Percentiles rank a stretch among this genome's conserved stretches.
These are phyloP conservation scores for Dioctria linearis DNA, from an alignment of 2,888 invertebrate genomes.

Conservation along the genomic window DNA sequence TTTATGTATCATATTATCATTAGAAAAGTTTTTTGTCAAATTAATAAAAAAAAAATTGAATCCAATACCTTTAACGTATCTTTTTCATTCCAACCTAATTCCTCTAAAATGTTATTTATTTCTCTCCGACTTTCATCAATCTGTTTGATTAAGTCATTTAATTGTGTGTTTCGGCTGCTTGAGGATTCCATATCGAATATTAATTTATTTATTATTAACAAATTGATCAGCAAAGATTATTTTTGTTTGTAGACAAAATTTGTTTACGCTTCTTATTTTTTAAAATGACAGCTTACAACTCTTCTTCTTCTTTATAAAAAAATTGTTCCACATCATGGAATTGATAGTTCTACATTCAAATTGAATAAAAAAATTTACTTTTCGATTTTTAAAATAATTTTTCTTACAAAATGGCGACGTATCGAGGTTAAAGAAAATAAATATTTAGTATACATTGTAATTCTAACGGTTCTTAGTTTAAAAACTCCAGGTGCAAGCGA, in stretches of 20 bases:
- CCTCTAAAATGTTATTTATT: constrained; percentile 34
- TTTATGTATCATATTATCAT: not conserved
- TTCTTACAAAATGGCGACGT: too few relatives aligned
- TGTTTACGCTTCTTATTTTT: not conserved
- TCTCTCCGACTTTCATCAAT: not conserved
- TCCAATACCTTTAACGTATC: not conserved
- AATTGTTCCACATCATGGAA: not conserved
- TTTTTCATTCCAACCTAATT: constrained; percentile 40
- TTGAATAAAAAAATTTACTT: too few relatives aligned
- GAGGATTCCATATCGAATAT: not conserved
- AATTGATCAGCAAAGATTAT: not conserved
- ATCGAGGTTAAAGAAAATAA: too few relatives aligned
- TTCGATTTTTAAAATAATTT: too few relatives aligned
- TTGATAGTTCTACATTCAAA: too few relatives aligned
- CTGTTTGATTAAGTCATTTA: constrained; percentile 24
- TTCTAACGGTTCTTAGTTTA: too few relatives aligned
- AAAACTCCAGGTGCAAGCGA: too few relatives aligned
- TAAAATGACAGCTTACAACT: not conserved
- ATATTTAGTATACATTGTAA: too few relatives aligned
- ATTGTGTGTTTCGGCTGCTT: not conserved
- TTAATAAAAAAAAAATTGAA: not conserved
- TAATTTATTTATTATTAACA: constrained; percentile 6
- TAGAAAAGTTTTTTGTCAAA: not conserved
- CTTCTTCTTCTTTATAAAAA: not conserved
- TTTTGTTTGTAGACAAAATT: not conserved